These are phyloP conservation scores for Lissonota sp. DNA, from an alignment of 2,888 invertebrate species.

Conservation along the genomic window DNA sequence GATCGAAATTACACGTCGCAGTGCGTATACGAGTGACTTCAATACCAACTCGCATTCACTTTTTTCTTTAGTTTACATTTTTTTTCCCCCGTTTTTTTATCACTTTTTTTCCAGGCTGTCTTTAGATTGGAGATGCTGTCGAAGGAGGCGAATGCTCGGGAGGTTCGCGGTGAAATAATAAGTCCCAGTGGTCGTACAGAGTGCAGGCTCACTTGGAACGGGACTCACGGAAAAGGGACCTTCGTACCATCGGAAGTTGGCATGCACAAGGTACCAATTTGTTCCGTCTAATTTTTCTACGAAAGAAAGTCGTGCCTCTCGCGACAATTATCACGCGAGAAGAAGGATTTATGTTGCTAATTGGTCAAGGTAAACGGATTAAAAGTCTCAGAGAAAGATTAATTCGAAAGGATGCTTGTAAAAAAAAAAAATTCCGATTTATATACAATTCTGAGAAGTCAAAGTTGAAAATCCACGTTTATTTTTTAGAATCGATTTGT, in stretches of 20 bases:
- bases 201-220: slow-evolving; percentile 83
- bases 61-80: slow-evolving; percentile 8
- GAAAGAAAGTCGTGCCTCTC: slow-evolving; percentile 26
- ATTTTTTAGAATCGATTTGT: too few relatives aligned
- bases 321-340: neutral
- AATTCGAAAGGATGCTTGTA: too few relatives aligned
- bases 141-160: slow-evolving; percentile 89
- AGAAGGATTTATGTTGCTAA: neutral
- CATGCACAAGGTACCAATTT: slow-evolving; percentile 90
- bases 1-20: slow-evolving; percentile 39
- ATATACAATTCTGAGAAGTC: too few relatives aligned
- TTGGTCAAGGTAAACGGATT: neutral
- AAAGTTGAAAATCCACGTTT: too few relatives aligned
- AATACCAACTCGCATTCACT: slow-evolving; percentile 47
- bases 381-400: too few relatives aligned
- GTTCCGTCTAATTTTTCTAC: too few relatives aligned
- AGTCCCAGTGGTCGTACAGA: slow-evolving; percentile 90
- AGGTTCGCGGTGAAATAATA: slow-evolving; percentile 90
- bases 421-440: too few relatives aligned
- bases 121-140: slow-evolving; percentile 91
- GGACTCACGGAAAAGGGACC: slow-evolving; percentile 89
- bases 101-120: slow-evolving; percentile 86
- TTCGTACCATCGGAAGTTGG: slow-evolving; percentile 96
- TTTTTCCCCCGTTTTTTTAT: slow-evolving; percentile 40
- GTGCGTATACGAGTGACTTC: slow-evolving; percentile 56